Evolutionary conservation across 2,888 invertebrate genomes (phyloP), one percentile per base, ranked within the genome.

Genomic region (Lycophotia porphyrea): DNA sequence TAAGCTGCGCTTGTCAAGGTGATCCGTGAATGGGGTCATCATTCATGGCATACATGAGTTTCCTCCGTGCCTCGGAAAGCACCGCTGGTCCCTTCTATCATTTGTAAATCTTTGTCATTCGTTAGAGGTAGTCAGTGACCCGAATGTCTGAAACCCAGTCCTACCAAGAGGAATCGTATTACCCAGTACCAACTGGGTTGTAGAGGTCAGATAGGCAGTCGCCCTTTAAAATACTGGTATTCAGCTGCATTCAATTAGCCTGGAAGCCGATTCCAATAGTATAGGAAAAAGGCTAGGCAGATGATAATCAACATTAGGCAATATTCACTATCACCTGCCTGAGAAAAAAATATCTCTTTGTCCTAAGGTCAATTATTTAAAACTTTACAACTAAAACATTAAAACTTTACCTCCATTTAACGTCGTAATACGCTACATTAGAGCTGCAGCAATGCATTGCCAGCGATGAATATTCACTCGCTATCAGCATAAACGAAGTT

Each of bases 401-500:
- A 47, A 21, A 39, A 42, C 42, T 42, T 42, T 42, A 15, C 34
- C 21, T 1, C 27, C 39, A 80, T 58, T 71, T 65, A 69, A 47
- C 21, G 1, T 49, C 36, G 58, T 52, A 63, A 52, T 79, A 76
- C 21, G 55, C 42, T 64, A 58, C 67, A 64, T 64, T 82, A 67
- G 61, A 81, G 70, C 66, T 73, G 68, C 79, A 81, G 49, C 66
- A 64, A 73, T 13, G 63, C 67, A 64, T 66, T 27, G 39, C 79
- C 5, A 13, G 36, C 64, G 34, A 71, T 85, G 68, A 71, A 79
- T 74, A 71, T 80, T 80, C 76, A 75, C 70, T 70, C 69, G 49
- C 70, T 71, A 84, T 78, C 78, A 74, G 61, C 73, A 36, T 52
- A 75, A 71, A 72, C 55, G 70, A 77, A 86, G 75, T 84, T 84